Evolutionary conservation across 2,888 invertebrate species (phyloP).

Genomic region (Agrotis puta): DNA sequence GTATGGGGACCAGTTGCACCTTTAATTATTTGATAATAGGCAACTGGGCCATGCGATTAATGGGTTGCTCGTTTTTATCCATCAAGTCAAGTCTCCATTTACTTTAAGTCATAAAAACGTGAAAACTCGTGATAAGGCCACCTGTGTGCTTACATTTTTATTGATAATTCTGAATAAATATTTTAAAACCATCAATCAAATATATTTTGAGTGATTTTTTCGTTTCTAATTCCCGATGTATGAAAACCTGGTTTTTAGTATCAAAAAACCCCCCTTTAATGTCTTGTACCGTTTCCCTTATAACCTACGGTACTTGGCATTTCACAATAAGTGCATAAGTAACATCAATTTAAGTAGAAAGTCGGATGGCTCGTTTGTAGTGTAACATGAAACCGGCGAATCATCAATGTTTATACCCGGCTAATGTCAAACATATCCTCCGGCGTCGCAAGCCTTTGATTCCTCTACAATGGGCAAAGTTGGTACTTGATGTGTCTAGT

Average conservation of each 20-base stretch:
- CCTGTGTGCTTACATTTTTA: background rate
- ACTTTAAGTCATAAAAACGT: no score
- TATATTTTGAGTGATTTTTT: background rate
- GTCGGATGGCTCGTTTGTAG: constrained; percentile 57
- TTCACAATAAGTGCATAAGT: constrained; percentile 45
- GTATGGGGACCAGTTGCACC: no score
- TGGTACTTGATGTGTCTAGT: constrained; percentile 9
- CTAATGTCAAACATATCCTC: constrained; percentile 86
- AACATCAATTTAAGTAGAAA: constrained; percentile 59
- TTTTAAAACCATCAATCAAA: background rate
- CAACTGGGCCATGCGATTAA: no score
- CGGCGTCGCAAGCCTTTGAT: constrained; percentile 72
- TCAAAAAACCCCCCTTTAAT: background rate
- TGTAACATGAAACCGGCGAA: constrained; percentile 77
- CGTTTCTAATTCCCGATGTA: no score
- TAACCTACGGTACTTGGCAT: constrained; percentile 19
- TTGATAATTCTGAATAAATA: background rate
- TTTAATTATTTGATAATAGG: no score
- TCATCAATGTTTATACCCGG: constrained; percentile 86
- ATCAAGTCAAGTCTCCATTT: no score
- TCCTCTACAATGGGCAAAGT: constrained; percentile 71
- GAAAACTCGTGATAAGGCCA: no score
- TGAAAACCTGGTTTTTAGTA: background rate
- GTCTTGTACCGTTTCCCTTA: background rate
- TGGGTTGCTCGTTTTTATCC: no score